phyloP scores from a whole-genome alignment of 2,113 vertebrate species.

The Tachuris rubrigastra region DNA sequence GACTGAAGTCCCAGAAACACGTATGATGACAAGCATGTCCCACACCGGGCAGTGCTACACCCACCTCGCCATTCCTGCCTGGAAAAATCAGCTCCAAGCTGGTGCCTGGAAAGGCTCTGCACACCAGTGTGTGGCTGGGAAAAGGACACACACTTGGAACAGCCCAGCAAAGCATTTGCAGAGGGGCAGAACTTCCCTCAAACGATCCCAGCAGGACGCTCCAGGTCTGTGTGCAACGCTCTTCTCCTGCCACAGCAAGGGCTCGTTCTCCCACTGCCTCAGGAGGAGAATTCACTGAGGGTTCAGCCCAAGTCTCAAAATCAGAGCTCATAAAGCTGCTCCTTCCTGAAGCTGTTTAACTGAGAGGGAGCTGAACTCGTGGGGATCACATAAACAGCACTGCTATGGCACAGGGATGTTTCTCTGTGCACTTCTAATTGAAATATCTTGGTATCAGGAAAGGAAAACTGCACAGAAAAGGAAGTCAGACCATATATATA shows the following conservation, averaged over 20 bases:
- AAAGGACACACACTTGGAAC: background rate
- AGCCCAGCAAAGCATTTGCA: background rate
- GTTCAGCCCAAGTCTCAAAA: background rate
- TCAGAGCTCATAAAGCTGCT: background rate
- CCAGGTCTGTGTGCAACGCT: background rate
- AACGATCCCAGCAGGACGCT: rapidly evolving
- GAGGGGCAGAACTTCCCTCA: background rate
- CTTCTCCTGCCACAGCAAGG: background rate
- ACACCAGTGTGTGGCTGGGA: background rate
- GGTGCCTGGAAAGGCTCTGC: background rate
- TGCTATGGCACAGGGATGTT: background rate
- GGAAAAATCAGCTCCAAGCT: background rate
- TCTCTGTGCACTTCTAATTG: background rate
- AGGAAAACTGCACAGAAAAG: background rate
- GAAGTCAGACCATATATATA: background rate
- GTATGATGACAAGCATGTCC: too few relatives aligned
- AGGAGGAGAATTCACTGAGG: background rate
- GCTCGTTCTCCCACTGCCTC: background rate
- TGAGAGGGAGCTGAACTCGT: background rate
- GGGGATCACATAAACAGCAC: background rate
- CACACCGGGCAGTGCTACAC: background rate
- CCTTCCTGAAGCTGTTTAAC: background rate
- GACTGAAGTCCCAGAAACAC: background rate
- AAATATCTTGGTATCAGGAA: background rate
- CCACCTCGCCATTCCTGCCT: background rate